Conservation (phyloP, 2,113 vertebrate species). For the Serinus canaria region DNA sequence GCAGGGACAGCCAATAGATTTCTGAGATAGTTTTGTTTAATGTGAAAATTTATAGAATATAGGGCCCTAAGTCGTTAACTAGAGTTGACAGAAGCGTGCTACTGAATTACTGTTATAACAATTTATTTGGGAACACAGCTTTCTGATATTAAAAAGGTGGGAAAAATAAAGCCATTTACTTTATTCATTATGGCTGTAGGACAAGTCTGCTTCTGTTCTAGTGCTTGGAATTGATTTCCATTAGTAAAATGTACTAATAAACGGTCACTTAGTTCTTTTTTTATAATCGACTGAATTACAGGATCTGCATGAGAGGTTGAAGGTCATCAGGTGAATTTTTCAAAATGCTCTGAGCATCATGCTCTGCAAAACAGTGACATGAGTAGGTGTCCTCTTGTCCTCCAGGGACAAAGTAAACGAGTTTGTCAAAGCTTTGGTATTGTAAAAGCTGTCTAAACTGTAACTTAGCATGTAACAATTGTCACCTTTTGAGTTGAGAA, state of each 20-base stretch:
- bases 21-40: neutral
- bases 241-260: neutral
- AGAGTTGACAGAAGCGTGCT: neutral
- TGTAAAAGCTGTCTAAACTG: neutral
- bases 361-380: neutral
- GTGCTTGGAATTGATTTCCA: conserved; percentile 2
- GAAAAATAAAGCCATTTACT: neutral
- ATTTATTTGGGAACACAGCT: neutral
- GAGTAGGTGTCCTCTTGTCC: neutral
- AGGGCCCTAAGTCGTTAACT: neutral
- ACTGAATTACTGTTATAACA: neutral
- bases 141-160: neutral
- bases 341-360: neutral
- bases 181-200: neutral
- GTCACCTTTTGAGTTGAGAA: neutral
- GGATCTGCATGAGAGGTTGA: neutral
- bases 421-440: neutral
- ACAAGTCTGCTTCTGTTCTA: neutral
- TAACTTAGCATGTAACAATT: neutral
- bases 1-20: neutral
- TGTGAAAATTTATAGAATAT: neutral
- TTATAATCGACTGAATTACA: neutral
- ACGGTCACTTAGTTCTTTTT: neutral
- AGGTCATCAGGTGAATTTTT: neutral
- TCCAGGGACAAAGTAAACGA: neutral